Percentiles rank a stretch among this genome's conserved stretches.
Evolutionary conservation across 2,888 invertebrate species (phyloP).

Genomic region (Plusia festucae): DNA sequence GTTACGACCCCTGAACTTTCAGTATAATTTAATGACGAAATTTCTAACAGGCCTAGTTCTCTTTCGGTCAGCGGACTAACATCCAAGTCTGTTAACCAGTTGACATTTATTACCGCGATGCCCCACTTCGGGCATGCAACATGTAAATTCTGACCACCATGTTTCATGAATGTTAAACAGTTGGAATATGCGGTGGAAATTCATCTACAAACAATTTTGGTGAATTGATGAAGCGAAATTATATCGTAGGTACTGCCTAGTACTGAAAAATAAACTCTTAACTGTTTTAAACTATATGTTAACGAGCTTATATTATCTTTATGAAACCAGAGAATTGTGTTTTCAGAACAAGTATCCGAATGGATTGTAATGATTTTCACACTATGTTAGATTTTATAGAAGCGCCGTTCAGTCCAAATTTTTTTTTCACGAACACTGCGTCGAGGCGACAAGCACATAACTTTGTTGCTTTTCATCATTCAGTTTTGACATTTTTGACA

Average conservation of each 20-base stretch:
- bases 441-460: too few species aligned
- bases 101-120: slow-evolving; percentile 60
- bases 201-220: slow-evolving; percentile 23
- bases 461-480: too few species aligned
- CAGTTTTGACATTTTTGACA: too few species aligned
- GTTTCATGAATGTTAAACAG: slow-evolving; percentile 63
- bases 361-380: too few species aligned
- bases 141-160: slow-evolving; percentile 59
- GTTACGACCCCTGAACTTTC: not conserved
- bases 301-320: too few species aligned
- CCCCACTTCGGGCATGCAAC: slow-evolving; percentile 61
- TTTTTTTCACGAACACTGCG: too few species aligned
- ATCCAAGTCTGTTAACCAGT: slow-evolving; percentile 34
- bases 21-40: slow-evolving; percentile 14
- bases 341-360: too few species aligned
- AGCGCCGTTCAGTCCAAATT: too few species aligned
- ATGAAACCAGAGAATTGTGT: too few species aligned
- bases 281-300: too few species aligned
- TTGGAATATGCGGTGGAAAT: slow-evolving; percentile 43
- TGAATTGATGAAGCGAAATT: slow-evolving; percentile 30
- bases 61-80: slow-evolving; percentile 22
- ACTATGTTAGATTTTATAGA: too few species aligned
- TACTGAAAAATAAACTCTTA: too few species aligned
- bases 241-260: slow-evolving; percentile 20
- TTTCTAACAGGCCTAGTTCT: slow-evolving; percentile 11